Percentiles rank a stretch among this genome's conserved stretches.
Conservation (phyloP, 1,140 invertebrate genomes). For the Drosophila repleta region DNA sequence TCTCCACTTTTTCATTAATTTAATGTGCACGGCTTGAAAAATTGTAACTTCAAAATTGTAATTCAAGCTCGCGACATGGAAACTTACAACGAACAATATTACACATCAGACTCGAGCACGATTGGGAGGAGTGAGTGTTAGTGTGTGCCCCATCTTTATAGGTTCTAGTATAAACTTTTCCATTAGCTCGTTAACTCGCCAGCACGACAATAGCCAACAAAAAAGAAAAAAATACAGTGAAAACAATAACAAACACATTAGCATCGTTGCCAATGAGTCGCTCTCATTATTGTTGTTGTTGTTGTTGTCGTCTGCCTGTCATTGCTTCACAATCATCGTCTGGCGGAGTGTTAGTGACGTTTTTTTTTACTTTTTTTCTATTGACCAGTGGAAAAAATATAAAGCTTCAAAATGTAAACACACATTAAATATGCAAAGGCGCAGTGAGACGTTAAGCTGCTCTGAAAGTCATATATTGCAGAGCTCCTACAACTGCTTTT, state of each 20-base stretch:
- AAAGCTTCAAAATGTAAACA: slow-evolving; percentile 43
- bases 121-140: slow-evolving; percentile 1
- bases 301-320: slow-evolving; percentile 57
- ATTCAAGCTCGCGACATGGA: slow-evolving; percentile 42
- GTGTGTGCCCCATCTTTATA: slow-evolving; percentile 25
- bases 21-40: slow-evolving; percentile 27
- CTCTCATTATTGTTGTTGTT: slow-evolving; percentile 8
- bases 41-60: slow-evolving; percentile 37
- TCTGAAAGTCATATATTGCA: slow-evolving; percentile 41
- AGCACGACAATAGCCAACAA: slow-evolving; percentile 62
- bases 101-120: slow-evolving; percentile 26
- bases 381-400: slow-evolving; percentile 57
- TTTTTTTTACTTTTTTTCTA: slow-evolving; percentile 34
- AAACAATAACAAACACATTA: slow-evolving; percentile 54
- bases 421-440: slow-evolving; percentile 63
- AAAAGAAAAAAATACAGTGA: slow-evolving; percentile 14
- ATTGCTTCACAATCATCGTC: slow-evolving; percentile 57
- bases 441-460: slow-evolving; percentile 19
- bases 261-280: slow-evolving; percentile 44
- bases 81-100: slow-evolving; percentile 41
- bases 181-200: slow-evolving; percentile 74
- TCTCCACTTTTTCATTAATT: slow-evolving; percentile 14
- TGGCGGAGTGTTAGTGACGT: slow-evolving; percentile 51
- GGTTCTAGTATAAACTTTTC: slow-evolving; percentile 69
- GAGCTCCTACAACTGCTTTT: slow-evolving; percentile 18